phyloP scores from a whole-genome alignment of 1,140 invertebrate genomes.

The Acyrthosiphon pisum region DNA sequence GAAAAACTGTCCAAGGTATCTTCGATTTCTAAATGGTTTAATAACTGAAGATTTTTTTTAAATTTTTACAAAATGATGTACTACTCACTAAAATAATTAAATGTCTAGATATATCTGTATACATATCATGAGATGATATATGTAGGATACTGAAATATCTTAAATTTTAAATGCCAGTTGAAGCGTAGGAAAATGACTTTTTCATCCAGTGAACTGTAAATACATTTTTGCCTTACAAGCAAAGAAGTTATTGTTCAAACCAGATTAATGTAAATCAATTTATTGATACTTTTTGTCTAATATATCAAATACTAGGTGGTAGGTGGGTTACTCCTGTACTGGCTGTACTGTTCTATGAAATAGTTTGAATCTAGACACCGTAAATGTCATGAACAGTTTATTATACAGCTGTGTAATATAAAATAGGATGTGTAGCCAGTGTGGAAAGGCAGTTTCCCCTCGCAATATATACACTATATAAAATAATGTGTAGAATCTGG shows the following conservation, averaged over 20 bases:
- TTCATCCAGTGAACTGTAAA: not conserved
- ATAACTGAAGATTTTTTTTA: not conserved
- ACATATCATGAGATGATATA: not conserved
- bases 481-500: not conserved
- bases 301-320: not conserved
- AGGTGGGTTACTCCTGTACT: not conserved
- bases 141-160: not conserved
- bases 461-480: not conserved
- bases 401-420: not conserved
- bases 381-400: not conserved
- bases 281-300: not conserved
- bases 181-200: not conserved
- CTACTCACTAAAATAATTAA: not conserved
- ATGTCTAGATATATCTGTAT: not conserved
- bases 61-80: not conserved
- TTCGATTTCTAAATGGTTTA: not conserved
- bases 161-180: not conserved
- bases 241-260: not conserved
- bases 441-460: not conserved
- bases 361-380: too few relatives aligned
- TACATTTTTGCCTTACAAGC: not conserved
- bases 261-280: not conserved
- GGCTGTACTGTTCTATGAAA: not conserved
- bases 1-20: conserved; percentile 96
- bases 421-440: not conserved